phyloP scores from a whole-genome alignment of 2,113 vertebrate species.

The Thalassarche chlororhynchos region DNA sequence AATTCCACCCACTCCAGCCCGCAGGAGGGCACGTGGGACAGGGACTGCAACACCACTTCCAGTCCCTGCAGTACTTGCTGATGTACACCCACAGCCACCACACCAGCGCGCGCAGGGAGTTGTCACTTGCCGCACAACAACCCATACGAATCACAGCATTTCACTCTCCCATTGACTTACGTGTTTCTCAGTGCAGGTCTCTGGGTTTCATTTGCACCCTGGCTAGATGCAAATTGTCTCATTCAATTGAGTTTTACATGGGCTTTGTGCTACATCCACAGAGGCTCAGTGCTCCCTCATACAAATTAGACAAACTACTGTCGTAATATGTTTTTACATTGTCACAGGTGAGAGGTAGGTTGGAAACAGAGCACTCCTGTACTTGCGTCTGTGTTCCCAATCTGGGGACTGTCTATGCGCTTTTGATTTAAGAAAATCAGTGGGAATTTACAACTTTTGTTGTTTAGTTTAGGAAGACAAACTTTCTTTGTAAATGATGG shows the following conservation, averaged over 20 bases:
- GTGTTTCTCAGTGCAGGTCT: background rate
- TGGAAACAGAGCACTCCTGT: background rate
- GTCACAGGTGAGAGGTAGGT: background rate
- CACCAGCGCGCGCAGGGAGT: background rate
- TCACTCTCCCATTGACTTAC: background rate
- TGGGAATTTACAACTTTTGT: background rate
- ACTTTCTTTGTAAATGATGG: background rate
- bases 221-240: background rate
- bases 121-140: background rate
- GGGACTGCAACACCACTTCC: background rate
- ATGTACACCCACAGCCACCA: background rate
- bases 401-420: background rate
- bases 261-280: background rate
- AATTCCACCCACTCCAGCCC: background rate
- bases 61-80: background rate
- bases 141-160: accelerated
- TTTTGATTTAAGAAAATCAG: background rate
- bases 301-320: background rate
- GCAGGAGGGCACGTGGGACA: background rate
- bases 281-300: background rate
- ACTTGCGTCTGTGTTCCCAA: background rate
- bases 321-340: background rate
- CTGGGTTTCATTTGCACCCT: background rate
- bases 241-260: background rate
- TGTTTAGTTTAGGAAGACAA: background rate